Evolutionary conservation across 2,797 vertebrate species (phyloP).

Genomic region (Xenops minutus): DNA sequence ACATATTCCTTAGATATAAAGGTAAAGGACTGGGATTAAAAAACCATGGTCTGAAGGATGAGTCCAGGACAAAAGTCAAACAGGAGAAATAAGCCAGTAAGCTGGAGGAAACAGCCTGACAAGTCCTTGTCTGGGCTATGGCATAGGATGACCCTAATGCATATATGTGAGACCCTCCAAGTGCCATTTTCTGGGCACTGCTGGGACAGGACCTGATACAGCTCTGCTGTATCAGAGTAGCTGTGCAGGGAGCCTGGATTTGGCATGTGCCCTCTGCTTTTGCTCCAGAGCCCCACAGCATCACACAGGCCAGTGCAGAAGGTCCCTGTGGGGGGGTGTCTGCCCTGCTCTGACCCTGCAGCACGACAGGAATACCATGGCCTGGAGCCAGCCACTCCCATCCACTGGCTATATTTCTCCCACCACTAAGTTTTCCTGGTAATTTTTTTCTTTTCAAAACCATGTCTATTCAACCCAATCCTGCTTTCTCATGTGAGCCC

Average conservation of each 20-base stretch:
- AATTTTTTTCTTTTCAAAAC: background rate
- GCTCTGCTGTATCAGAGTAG: background rate
- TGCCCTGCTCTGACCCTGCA: background rate
- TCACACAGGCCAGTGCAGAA: background rate
- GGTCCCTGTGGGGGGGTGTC: background rate
- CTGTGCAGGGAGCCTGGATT: background rate
- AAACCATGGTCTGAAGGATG: background rate
- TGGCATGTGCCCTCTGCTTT: background rate
- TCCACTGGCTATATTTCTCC: background rate
- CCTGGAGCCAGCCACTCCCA: background rate
- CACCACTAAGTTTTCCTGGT: fast-evolving
- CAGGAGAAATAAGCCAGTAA: background rate
- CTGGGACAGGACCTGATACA: background rate
- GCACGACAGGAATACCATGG: fast-evolving
- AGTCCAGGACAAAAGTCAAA: background rate
- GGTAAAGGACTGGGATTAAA: background rate
- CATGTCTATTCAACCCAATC: fast-evolving
- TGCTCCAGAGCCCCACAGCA: background rate
- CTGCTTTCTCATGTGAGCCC: background rate
- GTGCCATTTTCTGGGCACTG: background rate
- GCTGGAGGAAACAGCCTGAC: background rate
- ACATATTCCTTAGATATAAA: background rate
- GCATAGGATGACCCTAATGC: background rate
- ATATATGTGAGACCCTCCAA: background rate
- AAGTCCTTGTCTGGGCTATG: background rate